Base-by-base conservation (phyloP, 2,888 invertebrate genomes). In the Salpingus planirostris region DNA sequence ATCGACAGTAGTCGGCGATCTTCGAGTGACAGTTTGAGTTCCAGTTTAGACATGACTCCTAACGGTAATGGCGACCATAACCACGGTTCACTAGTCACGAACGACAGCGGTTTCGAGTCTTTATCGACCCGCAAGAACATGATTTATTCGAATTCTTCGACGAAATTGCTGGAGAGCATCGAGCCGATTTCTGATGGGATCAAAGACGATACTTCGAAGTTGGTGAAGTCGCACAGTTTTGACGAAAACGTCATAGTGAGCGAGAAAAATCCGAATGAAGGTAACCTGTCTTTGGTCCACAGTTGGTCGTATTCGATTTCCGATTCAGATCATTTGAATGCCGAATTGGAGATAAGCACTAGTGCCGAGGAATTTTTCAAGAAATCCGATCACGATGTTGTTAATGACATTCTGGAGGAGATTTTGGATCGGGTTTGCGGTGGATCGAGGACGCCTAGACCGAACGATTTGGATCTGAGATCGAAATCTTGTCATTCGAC, bases 301-400 rank as follows among this genome's bases (percentile, higher is more conserved):
- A 73, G 73, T 47, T 73, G 73, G 73, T 72, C 73, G 0, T 65
- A 65, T 29, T 61, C 59, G 31, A 58, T 69, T 52, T 43, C 63
- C 42, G 54, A 70, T 65, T 52, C 69, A 57, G 47, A 71, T 57
- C 54, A 70, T 38, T 41, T 64, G 11, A 54, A 58, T 33, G 52
- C 54, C 3, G 71, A 72, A 38, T 56, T 64, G 15, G 77, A 77
- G 42, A 64, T 74, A 8, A 71, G 76, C 31, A 74, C 74, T 1
- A 67, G 76, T 0, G 79, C 79, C 0, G 80, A 80, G 45, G 80
- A 80, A 36, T 80, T 77, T 47, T 80, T 80, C 44, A 71, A 68
- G 44, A 71, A 53, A 11, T 54, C 55, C 10, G 67, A 65, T 36
- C 60, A 62, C 4, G 57, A 61, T 11, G 60, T 73, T 5, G 71